phyloP scores from a whole-genome alignment of 2,888 invertebrate species.

The Rugalucina vietnamica region DNA sequence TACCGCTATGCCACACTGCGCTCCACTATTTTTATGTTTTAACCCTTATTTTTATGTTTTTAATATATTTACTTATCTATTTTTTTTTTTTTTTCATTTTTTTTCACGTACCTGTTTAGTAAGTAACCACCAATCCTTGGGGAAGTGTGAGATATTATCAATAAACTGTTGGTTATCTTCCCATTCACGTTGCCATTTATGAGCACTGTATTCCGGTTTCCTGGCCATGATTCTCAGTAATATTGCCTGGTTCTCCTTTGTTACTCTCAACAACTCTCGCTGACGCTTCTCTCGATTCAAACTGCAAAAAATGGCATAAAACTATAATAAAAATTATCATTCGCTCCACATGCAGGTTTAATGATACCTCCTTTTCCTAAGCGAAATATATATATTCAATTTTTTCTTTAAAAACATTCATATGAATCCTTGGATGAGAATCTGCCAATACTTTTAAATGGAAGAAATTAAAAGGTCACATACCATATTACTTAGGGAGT shows the following conservation, averaged over 20 bases:
- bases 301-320: too few species aligned
- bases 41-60: neutral
- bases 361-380: too few species aligned
- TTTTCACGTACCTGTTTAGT: neutral
- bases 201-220: slow-evolving; percentile 81
- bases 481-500: too few species aligned
- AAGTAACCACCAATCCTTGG: slow-evolving; percentile 82
- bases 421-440: too few species aligned
- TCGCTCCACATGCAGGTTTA: too few species aligned
- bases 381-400: too few species aligned
- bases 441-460: too few species aligned
- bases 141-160: slow-evolving; percentile 83
- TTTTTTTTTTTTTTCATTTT: neutral
- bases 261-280: slow-evolving; percentile 82
- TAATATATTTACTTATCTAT: neutral
- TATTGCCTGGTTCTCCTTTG: slow-evolving; percentile 83
- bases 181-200: slow-evolving; percentile 82
- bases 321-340: too few species aligned
- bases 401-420: too few species aligned
- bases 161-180: slow-evolving; percentile 81
- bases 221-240: slow-evolving; percentile 80
- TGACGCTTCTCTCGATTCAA: slow-evolving; percentile 83
- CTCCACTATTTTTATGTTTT: too few species aligned
- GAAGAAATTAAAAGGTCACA: too few species aligned
- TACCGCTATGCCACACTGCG: too few species aligned